Evolutionary conservation across 2,113 vertebrate species (phyloP).

Genomic region (Girardinichthys multiradiatus): DNA sequence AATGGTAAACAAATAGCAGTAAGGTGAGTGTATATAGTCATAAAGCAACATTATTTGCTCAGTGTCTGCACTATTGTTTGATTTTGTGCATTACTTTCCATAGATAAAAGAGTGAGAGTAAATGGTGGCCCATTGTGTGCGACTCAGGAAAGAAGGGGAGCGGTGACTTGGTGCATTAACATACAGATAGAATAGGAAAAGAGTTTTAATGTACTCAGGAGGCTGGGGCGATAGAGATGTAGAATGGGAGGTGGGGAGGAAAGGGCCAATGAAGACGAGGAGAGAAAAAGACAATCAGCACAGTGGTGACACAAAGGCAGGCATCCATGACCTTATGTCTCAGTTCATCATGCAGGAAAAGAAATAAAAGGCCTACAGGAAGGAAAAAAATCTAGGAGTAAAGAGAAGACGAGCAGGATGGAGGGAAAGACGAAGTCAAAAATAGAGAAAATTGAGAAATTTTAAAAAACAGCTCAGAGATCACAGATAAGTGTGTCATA

Average conservation of each 20-base stretch:
- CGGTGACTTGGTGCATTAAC: conserved; percentile 87
- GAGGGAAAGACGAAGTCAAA: conserved; percentile 6
- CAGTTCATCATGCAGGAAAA: conserved; percentile 56
- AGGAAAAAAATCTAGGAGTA: conserved; percentile 45
- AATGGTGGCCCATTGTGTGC: conserved; percentile 84
- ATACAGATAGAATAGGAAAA: conserved; percentile 99
- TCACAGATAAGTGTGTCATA: conserved; percentile 34
- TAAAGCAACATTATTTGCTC: conserved; percentile 86
- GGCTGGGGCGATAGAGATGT: conserved; percentile 75
- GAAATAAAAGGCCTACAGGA: conserved; percentile 61
- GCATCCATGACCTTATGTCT: conserved; percentile 85
- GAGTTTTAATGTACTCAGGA: conserved; percentile 93
- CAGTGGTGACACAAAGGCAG: conserved; percentile 83
- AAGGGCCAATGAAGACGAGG: conserved; percentile 51
- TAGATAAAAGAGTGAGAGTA: conserved; percentile 89
- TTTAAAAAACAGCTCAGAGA: conserved; percentile 30
- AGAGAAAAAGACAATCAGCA: conserved; percentile 89
- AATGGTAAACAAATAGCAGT: conserved; percentile 52
- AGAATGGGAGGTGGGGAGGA: conserved; percentile 66
- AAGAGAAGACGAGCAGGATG: conserved; percentile 33
- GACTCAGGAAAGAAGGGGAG: conserved; percentile 67
- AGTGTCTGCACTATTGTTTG: conserved; percentile 62
- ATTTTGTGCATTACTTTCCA: conserved; percentile 77
- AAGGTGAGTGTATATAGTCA: conserved; percentile 45
- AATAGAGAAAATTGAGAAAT: conserved; percentile 20